Evolutionary conservation across 2,888 invertebrate genomes (phyloP), one percentile per base, ranked within the genome.

Genomic region (Keiferia lycopersicella): DNA sequence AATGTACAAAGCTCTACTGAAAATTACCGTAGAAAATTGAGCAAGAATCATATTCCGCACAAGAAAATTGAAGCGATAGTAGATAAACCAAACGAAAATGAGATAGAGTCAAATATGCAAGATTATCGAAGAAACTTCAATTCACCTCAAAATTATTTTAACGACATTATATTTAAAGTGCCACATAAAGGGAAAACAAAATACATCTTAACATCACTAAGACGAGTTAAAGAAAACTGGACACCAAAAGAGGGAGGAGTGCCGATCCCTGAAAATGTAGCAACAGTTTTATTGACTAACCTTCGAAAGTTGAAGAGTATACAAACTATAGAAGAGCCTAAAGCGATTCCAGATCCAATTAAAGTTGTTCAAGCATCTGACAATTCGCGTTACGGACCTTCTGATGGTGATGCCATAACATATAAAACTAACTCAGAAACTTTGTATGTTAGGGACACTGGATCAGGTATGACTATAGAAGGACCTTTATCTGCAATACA

Each of bases 211-310:
- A 60, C 60, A 26, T 60, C 60, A 26, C 1, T 60, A 7, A 60
- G 26, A 14, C 50, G 39, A 30, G 51, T 62, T 10, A 66, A 30
- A 20, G 30, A 50, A 20, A 61, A 63, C 38, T 62, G 64, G 64
- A 12, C 66, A 11, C 64, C 66, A 2, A 58, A 58, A 51, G 65
- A 66, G 61, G 69, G 67, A 1, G 64, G 65, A n/a, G 45, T 66
- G n/a, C 68, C 69, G 10, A 61, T 67, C 45, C 64, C 65, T 11
- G 65, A 66, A 41, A 22, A 64, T 20, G 48, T 67, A 16, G 61
- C 61, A 62, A n/a, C 30, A 18, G 41, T 56, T 22, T 30, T 56
- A 48, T 45, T 57, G 45, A 45, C 45, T 8, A 38, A 30, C 1
- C 26, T 60, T 10, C 20, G 26, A 20, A 45, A 26, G n/a, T 26